These are phyloP conservation scores for Lepus americanus DNA, from an alignment of 2,113 vertebrate genomes.

Conservation along the genomic window DNA sequence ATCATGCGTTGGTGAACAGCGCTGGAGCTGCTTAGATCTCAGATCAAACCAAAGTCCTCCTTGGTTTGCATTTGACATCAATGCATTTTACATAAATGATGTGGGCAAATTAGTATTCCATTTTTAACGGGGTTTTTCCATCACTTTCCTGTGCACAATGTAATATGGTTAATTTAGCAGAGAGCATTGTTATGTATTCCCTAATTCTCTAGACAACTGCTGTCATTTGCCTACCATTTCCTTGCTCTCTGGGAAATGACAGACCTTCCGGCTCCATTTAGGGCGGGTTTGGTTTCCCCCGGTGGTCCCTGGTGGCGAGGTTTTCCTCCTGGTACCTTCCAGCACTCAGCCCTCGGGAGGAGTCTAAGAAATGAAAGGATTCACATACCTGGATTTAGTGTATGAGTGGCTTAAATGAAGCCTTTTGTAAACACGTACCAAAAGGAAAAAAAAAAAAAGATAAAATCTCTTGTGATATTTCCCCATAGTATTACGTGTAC, in stretches of 20 bases:
- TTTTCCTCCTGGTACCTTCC: conserved; percentile 69
- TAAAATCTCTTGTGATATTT: conserved; percentile 82
- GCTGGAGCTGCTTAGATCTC: conserved; percentile 56
- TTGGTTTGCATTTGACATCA: conserved; percentile 77
- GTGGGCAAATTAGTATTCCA: conserved; percentile 71
- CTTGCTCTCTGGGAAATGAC: background rate
- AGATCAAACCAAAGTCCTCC: conserved; percentile 76
- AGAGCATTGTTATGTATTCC: conserved; percentile 76
- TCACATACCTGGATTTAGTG: conserved; percentile 72
- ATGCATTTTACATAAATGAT: conserved; percentile 74
- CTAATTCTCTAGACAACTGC: conserved; percentile 54
- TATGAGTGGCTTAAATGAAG: conserved; percentile 79
- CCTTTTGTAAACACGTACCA: conserved; percentile 77
- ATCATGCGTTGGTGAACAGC: conserved; percentile 48
- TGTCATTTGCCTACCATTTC: conserved; percentile 70
- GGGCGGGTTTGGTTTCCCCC: conserved; percentile 32
- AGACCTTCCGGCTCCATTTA: conserved; percentile 24
- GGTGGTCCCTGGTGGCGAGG: conserved; percentile 18
- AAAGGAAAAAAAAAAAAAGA: background rate
- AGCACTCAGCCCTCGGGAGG: conserved; percentile 40
- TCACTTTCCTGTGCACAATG: conserved; percentile 63
- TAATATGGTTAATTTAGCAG: conserved; percentile 81
- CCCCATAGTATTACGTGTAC: conserved; percentile 80
- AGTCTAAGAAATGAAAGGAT: conserved; percentile 79
- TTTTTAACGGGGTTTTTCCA: conserved; percentile 67